Evolutionary conservation across 2,888 invertebrate genomes (phyloP).

Genomic region (Timema podura): DNA sequence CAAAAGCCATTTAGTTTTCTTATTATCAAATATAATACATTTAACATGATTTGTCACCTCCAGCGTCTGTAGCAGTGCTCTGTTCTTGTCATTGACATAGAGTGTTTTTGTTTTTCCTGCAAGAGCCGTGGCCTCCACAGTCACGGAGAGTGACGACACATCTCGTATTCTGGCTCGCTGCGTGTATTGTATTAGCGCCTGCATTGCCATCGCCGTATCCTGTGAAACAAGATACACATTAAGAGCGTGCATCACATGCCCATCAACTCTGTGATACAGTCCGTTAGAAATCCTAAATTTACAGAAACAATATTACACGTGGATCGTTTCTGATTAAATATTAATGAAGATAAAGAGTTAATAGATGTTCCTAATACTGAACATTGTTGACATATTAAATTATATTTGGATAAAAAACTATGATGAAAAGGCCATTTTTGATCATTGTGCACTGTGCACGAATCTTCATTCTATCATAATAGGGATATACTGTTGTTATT

Average conservation of each 20-base stretch:
- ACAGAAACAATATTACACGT: no score
- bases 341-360: no score
- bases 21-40: neutral
- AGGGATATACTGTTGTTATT: no score
- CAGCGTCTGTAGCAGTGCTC: conserved; percentile 72
- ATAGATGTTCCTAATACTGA: no score
- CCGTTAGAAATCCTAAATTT: conserved; percentile 15
- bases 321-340: no score
- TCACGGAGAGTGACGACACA: conserved; percentile 71
- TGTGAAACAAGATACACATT: conserved; percentile 41
- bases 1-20: no score
- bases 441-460: no score
- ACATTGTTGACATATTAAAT: no score
- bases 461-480: no score
- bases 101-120: conserved; percentile 62
- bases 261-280: neutral
- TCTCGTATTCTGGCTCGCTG: conserved; percentile 79
- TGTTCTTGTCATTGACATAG: conserved; percentile 68
- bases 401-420: no score
- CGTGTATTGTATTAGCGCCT: conserved; percentile 86
- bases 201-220: conserved; percentile 84
- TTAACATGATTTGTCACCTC: conserved; percentile 51
- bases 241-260: neutral
- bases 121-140: conserved; percentile 81
- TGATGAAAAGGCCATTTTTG: no score